A percentile compares a stretch with the other conserved stretches of the same genome.
These are phyloP conservation scores for Rhincodon typus DNA, from an alignment of 2,797 vertebrate genomes.

Conservation along the genomic window DNA sequence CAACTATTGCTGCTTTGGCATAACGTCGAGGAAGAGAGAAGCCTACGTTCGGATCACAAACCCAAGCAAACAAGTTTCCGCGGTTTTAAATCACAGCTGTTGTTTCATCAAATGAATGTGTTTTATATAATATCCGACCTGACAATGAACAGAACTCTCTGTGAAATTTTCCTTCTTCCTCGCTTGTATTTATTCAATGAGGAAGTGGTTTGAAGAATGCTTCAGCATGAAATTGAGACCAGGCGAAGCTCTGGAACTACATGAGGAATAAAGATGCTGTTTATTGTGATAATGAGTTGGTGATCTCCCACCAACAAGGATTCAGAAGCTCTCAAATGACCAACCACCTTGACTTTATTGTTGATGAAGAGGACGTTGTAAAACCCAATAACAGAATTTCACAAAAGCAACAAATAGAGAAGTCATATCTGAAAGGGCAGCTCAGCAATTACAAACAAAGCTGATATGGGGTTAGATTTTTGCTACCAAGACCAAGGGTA, in stretches of 20 bases:
- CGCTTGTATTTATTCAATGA: neutral
- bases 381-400: neutral
- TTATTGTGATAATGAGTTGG: neutral
- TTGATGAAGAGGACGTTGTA: neutral
- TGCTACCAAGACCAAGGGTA: neutral
- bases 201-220: neutral
- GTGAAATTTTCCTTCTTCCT: neutral
- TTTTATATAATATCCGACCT: neutral
- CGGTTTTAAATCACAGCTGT: neutral
- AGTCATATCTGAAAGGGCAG: neutral
- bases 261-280: neutral
- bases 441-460: neutral
- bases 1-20: neutral
- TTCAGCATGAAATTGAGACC: neutral
- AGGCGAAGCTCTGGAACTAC: neutral
- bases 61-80: neutral
- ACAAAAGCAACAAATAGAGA: neutral
- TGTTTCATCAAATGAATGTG: neutral
- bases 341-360: neutral
- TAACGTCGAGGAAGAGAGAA: neutral
- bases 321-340: neutral
- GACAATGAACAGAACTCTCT: neutral
- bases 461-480: neutral
- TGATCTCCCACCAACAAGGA: neutral
- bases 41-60: neutral